Evolutionary conservation across 2,888 invertebrate species (phyloP), one percentile per base, ranked within the genome.

Genomic region (Euzophera pinguis): DNA sequence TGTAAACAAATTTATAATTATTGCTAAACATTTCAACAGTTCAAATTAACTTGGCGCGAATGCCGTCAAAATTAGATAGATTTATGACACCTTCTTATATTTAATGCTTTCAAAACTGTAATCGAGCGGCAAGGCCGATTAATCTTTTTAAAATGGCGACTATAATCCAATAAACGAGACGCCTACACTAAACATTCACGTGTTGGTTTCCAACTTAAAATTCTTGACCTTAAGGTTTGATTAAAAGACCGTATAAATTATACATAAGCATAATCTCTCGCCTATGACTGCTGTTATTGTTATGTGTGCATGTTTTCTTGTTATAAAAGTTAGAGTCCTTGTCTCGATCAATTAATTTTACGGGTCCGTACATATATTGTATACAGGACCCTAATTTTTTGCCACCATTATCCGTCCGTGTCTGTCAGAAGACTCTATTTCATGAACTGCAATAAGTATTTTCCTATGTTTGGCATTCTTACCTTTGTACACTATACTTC

Each of bases 121-220:
- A 73, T 75, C 70, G 73, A 68, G 55, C 54, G 59, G 57, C 65
- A 60, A 71, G 71, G 70, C 62, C 65, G 48, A 63, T 64, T 58
- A 59, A 56, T 69, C 63, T 64, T 65, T 62, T 59, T 53, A 50
- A 59, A 62, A 65, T 59, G 57, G 58, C 51, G 53, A 59, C 59
- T 64, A 53, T 63, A 65, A 67, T 65, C 63, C 59, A 63, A 60
- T 60, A 65, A 45, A 68, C 61, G 67, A 64, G 65, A 72, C 58
- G 51, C 53, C 59, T 63, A 65, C 65, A 64, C 64, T 67, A 59
- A 63, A 57, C 60, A 50, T 49, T 58, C 58, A 59, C 59, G 58
- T 53, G 51, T 58, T 59, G 53, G 52, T 58, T 54, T 58, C 29
- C 39, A 41, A 52, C 49, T 59, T 50, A 56, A 61, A 61, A 55